Base-by-base conservation (phyloP, 92 coral and sea anemone genomes). In the Palythoa grandiflora region DNA sequence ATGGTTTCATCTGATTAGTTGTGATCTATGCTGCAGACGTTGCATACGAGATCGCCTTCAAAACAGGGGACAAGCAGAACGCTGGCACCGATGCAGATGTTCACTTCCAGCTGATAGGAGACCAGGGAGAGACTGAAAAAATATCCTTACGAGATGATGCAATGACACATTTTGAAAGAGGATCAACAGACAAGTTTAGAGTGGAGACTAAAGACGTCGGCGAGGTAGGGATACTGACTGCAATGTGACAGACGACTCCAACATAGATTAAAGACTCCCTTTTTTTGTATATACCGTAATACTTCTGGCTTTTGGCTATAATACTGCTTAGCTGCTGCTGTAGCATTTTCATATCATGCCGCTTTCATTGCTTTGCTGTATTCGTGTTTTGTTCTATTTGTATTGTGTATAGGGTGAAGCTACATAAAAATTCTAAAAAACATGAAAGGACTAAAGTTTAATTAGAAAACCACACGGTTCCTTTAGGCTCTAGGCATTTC, bases 21-120 rank as follows among this genome's bases (percentile, higher is more conserved):
- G 35, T 35, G 52, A 19, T 89, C 17, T 21, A 13, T 90, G 52
- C 28, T 50, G 17, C 91, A 97, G 99, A 93, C 78, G 86, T 94
- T 19, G 96, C 90, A 9, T 97, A 95, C 90, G 92, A 94, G 51
- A 87, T 97, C 50, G 80, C 89, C 71, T 86, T 97, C 54, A 93
- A 92, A 87, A 97, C 99, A 14, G 98, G 96, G 35, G 91, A 91
- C 60, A 91, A 96, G 37, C 93, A 79, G 28, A 92, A 86, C 14
- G 97, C 99, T 9, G 98, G 99, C 19, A 97, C 99, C 20, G 97
- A 95, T 50, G 96, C 98, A 6, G 93, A 95, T 81, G 97, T 97
- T 5, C 92, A 93, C 85, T 92, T 97, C 53, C 96, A 93, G 84
- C 93, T 97, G 94, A 92, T 93, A 55, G 99, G 98, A 16, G 98